These are phyloP conservation scores for Cephalotes varians DNA, from an alignment of 2,888 invertebrate species.

Conservation along the genomic window DNA sequence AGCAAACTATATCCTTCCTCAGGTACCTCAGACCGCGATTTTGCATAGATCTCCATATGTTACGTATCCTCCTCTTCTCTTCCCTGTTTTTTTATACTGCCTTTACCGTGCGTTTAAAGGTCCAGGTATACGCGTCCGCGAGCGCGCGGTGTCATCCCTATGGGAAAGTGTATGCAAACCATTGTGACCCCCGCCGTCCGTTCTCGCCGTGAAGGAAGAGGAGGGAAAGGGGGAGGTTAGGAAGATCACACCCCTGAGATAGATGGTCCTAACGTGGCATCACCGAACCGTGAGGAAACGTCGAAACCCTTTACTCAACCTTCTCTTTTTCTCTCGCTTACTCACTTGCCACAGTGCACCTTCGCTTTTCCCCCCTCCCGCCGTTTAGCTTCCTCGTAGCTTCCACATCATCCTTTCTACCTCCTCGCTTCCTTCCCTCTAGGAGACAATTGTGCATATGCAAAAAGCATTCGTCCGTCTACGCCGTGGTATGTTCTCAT, in stretches of 20 bases:
- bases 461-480: slow-evolving; percentile 79
- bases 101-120: slow-evolving; percentile 80
- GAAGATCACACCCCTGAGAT: slow-evolving; percentile 85
- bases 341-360: slow-evolving; percentile 59
- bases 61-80: slow-evolving; percentile 67
- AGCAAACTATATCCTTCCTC: slow-evolving; percentile 77
- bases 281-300: slow-evolving; percentile 72
- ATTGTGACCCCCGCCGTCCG: slow-evolving; percentile 83
- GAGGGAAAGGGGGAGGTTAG: slow-evolving; percentile 56
- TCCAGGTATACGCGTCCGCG: slow-evolving; percentile 83
- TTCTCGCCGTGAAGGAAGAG: slow-evolving; percentile 50
- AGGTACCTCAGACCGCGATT: slow-evolving; percentile 82
- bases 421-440: slow-evolving; percentile 59
- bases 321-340: slow-evolving; percentile 56
- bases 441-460: slow-evolving; percentile 82
- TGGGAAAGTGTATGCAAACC: slow-evolving; percentile 86
- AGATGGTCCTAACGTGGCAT: slow-evolving; percentile 76
- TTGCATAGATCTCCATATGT: slow-evolving; percentile 86
- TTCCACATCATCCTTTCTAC: slow-evolving; percentile 46
- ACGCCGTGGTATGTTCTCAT: slow-evolving; percentile 73
- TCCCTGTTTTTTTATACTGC: slow-evolving; percentile 37
- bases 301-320: slow-evolving; percentile 66
- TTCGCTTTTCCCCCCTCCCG: slow-evolving; percentile 20
- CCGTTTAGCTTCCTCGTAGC: slow-evolving; percentile 31
- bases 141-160: slow-evolving; percentile 85